Conservation (phyloP, 2,113 vertebrate species). For the Spilogale gracilis region DNA sequence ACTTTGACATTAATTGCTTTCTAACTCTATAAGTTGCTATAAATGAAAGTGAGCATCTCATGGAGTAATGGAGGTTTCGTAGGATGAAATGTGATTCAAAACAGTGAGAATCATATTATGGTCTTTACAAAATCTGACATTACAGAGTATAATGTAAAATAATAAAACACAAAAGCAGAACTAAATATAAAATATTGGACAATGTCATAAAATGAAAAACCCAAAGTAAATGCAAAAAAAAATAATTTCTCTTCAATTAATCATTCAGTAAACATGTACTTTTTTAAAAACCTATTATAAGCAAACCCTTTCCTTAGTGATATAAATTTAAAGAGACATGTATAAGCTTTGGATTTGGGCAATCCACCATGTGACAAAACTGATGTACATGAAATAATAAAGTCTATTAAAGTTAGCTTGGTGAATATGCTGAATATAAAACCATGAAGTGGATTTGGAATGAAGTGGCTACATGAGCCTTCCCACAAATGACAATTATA, state of each 20-base stretch:
- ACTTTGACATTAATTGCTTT: slow-evolving; percentile 75
- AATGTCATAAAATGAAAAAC: not conserved
- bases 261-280: not conserved
- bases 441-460: not conserved
- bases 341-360: not conserved
- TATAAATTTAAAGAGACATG: not conserved
- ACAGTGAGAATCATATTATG: not conserved
- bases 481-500: not conserved
- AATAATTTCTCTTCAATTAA: not conserved
- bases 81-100: not conserved
- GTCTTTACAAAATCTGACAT: not conserved
- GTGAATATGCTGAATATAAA: not conserved
- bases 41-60: slow-evolving; percentile 50
- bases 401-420: not conserved
- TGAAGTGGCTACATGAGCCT: not conserved
- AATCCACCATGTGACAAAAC: not conserved
- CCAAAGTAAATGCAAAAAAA: not conserved
- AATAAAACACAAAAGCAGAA: not conserved
- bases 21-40: slow-evolving; percentile 40
- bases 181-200: not conserved
- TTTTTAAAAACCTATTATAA: not conserved
- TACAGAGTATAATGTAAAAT: not conserved
- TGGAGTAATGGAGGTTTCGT: not conserved
- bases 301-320: not conserved
- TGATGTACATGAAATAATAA: not conserved